Base-by-base conservation (phyloP, 2,888 invertebrate species). In the Rhodophaea formosa region DNA sequence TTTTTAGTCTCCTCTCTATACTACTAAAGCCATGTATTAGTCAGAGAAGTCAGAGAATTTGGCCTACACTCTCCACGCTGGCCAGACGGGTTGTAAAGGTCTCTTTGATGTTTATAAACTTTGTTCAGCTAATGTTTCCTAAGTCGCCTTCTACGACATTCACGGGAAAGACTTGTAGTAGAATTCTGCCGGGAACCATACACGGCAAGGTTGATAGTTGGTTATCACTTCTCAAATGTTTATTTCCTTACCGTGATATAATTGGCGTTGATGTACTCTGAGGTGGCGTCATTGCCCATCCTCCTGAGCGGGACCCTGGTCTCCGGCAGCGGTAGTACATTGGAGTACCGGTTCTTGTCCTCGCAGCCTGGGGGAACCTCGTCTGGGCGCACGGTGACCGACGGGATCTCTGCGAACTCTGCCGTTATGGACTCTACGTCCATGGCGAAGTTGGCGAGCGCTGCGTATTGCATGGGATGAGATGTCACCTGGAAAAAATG, bases 181-280 rank as follows among this genome's bases (percentile, higher is more conserved):
- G n/a, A n/a, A n/a, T n/a, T n/a, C n/a, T n/a, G n/a, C n/a, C n/a
- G n/a, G n/a, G n/a, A n/a, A n/a, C n/a, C n/a, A n/a, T n/a, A n/a
- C n/a, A n/a, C n/a, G n/a, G n/a, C n/a, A n/a, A n/a, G n/a, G n/a
- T n/a, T n/a, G n/a, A n/a, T 23, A 23, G 23, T 23, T 23, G 7
- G 7, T 44, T 14, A 14, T 5, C 5, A 8, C 44, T 7, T 7
- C 2, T 8, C 30, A 15, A 10, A 14, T 3, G n/a, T 35, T n/a
- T 15, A 10, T 10, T 6, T 54, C 6, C 95, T 94, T 84, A 98
- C 98, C 84, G 96, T 95, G 67, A 98, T 95, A 87, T 94, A 98
- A 86, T 97, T 98, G 63, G 98, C 98, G 78, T 98, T 98, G 69
- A 98, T 98, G 79, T 98, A 98, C 84, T 97, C 97, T 54, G 96